phyloP scores from a whole-genome alignment of 1,140 invertebrate species.

The Rhagoletis pomonella region DNA sequence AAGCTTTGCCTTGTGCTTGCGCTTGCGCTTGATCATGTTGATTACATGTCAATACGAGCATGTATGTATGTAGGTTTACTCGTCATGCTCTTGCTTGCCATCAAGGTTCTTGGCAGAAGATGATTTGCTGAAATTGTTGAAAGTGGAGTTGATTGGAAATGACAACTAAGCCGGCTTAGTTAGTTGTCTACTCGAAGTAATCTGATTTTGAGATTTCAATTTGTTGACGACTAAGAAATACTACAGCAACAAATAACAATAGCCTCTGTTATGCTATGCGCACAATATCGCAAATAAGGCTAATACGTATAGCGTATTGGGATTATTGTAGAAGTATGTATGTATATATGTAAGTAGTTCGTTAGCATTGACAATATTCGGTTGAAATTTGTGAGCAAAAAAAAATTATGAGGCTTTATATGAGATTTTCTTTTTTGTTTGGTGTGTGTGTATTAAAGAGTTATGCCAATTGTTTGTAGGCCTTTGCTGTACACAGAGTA shows the following conservation, averaged over 20 bases:
- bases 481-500: not conserved
- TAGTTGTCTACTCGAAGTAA: slow-evolving; percentile 7
- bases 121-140: slow-evolving; percentile 11
- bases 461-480: slow-evolving; percentile 4
- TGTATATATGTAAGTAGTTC: not conserved
- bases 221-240: not conserved
- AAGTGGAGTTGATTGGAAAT: not conserved
- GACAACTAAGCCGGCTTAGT: slow-evolving; percentile 18
- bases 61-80: too few relatives aligned
- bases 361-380: not conserved
- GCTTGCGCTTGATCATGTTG: not conserved
- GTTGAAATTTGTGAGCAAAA: too few relatives aligned
- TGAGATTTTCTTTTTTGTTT: not conserved
- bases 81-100: too few relatives aligned
- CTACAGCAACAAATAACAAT: not conserved
- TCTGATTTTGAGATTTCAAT: slow-evolving; percentile 41
- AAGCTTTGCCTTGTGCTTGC: not conserved
- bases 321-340: not conserved
- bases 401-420: too few relatives aligned
- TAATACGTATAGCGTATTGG: not conserved
- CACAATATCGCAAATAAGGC: not conserved
- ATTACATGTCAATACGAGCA: not conserved
- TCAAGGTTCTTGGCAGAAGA: not conserved
- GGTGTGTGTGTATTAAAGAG: not conserved
- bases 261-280: not conserved